Percentiles rank a stretch among this genome's conserved stretches.
These are phyloP conservation scores for Lacanobia oleracea DNA, from an alignment of 2,888 invertebrate genomes.

Conservation along the genomic window DNA sequence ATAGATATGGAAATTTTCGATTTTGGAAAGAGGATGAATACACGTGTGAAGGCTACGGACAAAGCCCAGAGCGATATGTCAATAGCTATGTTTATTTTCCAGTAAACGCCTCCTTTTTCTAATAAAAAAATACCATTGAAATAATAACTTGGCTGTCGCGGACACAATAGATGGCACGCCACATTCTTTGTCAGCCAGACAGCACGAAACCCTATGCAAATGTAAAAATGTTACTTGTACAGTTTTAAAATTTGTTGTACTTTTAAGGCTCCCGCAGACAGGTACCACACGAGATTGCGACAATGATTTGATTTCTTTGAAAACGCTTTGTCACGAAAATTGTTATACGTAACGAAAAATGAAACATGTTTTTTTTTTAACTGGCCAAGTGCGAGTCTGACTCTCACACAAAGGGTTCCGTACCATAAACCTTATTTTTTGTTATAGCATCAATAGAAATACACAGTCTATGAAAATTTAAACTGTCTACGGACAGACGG, in stretches of 20 bases:
- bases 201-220: conserved; percentile 81
- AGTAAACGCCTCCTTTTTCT: conserved; percentile 82
- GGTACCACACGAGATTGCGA: background rate
- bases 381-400: too few relatives aligned
- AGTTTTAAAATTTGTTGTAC: conserved; percentile 68
- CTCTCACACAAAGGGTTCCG: too few relatives aligned
- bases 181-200: conserved; percentile 77
- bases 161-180: conserved; percentile 83
- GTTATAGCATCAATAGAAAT: too few relatives aligned
- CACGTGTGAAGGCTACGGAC: conserved; percentile 56
- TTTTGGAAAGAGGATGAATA: conserved; percentile 16
- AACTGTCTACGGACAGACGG: too few relatives aligned
- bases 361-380: too few relatives aligned
- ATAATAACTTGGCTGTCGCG: conserved; percentile 82
- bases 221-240: conserved; percentile 76
- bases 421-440: background rate
- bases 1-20: conserved; percentile 54
- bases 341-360: background rate
- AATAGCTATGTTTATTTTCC: conserved; percentile 87
- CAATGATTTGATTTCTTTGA: background rate
- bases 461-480: too few relatives aligned
- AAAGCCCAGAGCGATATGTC: conserved; percentile 81
- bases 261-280: conserved; percentile 3
- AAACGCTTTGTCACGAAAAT: background rate
- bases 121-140: conserved; percentile 84